phyloP scores from a whole-genome alignment of 2,113 vertebrate genomes.

The Dipodomys ordii region DNA sequence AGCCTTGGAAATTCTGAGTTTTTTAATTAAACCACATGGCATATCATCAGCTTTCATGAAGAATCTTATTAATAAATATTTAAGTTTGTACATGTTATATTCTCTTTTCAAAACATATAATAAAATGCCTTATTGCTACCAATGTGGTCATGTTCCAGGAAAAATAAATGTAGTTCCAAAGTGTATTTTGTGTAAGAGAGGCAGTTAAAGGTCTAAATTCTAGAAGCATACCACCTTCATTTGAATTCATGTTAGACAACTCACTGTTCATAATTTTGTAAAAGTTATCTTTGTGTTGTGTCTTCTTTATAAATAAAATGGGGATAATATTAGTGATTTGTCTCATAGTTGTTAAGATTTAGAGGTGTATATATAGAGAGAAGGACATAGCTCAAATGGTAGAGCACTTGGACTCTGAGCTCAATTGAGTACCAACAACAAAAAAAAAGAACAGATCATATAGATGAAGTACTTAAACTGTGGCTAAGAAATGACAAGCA shows the following conservation, averaged over 20 bases:
- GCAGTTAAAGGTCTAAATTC: not conserved
- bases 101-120: conserved; percentile 7
- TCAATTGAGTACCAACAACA: not conserved
- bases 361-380: not conserved
- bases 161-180: conserved; percentile 15
- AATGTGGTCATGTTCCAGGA: not conserved
- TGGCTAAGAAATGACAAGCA: not conserved
- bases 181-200: not conserved
- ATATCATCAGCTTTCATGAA: not conserved
- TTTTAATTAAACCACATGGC: not conserved
- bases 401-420: too few species aligned
- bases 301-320: not conserved
- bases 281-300: not conserved
- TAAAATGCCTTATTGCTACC: conserved; percentile 34
- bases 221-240: not conserved
- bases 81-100: not conserved
- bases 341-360: not conserved
- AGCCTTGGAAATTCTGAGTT: conserved; percentile 14
- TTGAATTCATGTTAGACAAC: not conserved
- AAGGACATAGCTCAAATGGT: too few species aligned
- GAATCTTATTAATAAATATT: conserved; percentile 32
- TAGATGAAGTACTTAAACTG: not conserved
- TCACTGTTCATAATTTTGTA: not conserved
- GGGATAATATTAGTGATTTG: not conserved
- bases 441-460: not conserved